phyloP scores from a whole-genome alignment of 2,888 invertebrate species.

The Agrotis clavis region DNA sequence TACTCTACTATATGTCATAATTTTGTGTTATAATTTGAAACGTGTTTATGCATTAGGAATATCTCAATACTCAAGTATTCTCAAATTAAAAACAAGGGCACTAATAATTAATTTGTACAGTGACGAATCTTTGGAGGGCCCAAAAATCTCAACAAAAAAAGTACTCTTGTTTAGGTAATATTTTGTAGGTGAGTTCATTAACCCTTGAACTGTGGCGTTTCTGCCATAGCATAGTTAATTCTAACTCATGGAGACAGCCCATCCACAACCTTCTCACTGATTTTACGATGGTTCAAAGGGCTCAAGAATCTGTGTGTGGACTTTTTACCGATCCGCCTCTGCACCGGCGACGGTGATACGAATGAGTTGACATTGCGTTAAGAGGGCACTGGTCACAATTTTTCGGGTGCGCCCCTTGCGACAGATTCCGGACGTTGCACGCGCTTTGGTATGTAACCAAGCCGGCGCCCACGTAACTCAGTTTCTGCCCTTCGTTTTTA shows the following conservation, averaged over 20 bases:
- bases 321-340: not conserved
- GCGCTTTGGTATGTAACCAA: no score
- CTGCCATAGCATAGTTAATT: not conserved
- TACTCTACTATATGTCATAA: conserved; percentile 1
- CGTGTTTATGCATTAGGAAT: conserved; percentile 23
- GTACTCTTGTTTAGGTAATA: no score
- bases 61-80: not conserved
- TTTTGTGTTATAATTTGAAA: conserved; percentile 13
- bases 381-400: no score
- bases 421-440: no score
- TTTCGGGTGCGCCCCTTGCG: no score
- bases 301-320: no score
- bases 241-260: not conserved
- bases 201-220: not conserved
- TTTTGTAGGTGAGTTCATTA: not conserved
- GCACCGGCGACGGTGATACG: not conserved
- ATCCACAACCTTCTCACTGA: not conserved
- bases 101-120: not conserved
- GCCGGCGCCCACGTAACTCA: no score
- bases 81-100: no score
- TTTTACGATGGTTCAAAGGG: no score
- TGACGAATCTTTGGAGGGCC: conserved; percentile 1
- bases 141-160: not conserved
- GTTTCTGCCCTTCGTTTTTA: no score
- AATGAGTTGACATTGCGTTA: no score